A percentile compares a stretch with the other conserved stretches of the same genome.
Evolutionary conservation across 2,113 vertebrate species (phyloP).

Genomic region (Echinops telfairi): DNA sequence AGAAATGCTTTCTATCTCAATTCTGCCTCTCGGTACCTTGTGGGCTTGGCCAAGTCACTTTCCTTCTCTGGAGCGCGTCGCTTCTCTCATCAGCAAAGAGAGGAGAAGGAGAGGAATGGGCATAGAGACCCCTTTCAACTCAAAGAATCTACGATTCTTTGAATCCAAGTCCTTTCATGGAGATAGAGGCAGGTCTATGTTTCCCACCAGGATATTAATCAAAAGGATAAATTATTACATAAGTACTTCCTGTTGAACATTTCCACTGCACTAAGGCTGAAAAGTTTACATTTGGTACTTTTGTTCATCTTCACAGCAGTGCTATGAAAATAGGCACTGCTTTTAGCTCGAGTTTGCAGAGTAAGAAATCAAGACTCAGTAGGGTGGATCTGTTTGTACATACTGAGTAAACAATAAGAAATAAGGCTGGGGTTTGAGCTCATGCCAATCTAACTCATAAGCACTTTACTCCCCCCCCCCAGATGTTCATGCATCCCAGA

Average conservation of each 20-base stretch:
- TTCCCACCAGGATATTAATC: neutral
- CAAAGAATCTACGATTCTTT: neutral
- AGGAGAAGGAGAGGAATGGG: neutral
- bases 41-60: neutral
- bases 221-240: neutral
- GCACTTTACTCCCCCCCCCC: neutral
- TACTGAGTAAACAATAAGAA: neutral
- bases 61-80: neutral
- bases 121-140: neutral
- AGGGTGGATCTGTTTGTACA: constrained; percentile 28
- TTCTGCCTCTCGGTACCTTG: neutral
- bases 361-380: neutral
- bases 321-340: neutral
- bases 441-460: neutral
- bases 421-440: neutral
- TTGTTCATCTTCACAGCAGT: neutral
- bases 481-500: neutral
- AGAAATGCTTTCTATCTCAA: neutral
- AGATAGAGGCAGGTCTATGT: neutral
- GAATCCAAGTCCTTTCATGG: neutral
- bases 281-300: neutral
- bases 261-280: neutral
- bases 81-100: neutral
- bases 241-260: neutral
- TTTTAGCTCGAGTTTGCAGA: constrained; percentile 21